phyloP scores from a whole-genome alignment of 2,113 vertebrate species.

The Tringa solitaria region DNA sequence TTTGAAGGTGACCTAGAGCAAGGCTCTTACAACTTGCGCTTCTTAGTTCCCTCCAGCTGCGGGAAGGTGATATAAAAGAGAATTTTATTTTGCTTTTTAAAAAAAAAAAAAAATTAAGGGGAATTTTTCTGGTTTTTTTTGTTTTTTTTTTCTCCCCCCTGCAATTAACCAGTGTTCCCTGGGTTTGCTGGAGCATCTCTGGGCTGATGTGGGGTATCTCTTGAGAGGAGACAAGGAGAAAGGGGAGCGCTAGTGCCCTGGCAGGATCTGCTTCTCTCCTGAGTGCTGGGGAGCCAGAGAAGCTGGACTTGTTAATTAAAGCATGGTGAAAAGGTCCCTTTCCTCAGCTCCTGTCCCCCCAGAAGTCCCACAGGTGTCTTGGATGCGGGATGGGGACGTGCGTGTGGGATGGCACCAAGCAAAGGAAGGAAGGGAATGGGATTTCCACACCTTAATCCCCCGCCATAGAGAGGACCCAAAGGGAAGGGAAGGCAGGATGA shows the following conservation, averaged over 20 bases:
- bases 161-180: not conserved
- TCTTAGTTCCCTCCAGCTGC: not conserved
- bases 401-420: rapidly evolving
- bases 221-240: not conserved
- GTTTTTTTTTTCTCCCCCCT: not conserved
- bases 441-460: not conserved
- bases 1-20: not conserved
- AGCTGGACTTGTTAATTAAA: not conserved
- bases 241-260: not conserved
- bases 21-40: not conserved
- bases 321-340: rapidly evolving
- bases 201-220: not conserved
- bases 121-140: not conserved
- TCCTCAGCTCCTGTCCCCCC: not conserved
- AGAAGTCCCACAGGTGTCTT: not conserved
- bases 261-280: not conserved
- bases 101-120: not conserved
- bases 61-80: not conserved
- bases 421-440: not conserved
- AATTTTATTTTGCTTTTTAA: not conserved
- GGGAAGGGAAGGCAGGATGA: not conserved
- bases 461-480: not conserved
- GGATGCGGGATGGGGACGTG: rapidly evolving
- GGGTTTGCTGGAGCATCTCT: not conserved
- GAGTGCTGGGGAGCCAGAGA: rapidly evolving